phyloP scores from a whole-genome alignment of 2,888 invertebrate genomes.

The Agriopis marginaria region DNA sequence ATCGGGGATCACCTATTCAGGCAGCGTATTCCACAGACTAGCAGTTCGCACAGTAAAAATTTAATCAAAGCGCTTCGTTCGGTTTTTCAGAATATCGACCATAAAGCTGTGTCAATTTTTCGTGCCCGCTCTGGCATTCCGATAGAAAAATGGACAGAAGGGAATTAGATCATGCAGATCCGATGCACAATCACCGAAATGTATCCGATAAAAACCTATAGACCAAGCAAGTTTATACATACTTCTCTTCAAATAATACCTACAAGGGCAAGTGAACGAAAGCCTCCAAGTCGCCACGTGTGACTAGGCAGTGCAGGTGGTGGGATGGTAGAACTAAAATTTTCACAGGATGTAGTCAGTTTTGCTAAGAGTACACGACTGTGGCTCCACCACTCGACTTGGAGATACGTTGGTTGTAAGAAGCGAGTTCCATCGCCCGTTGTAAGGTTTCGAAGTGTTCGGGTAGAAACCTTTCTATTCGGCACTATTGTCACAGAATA shows the following conservation, averaged over 20 bases:
- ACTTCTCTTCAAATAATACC: neutral
- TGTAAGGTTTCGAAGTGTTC: conserved; percentile 13
- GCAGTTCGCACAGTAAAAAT: too few species aligned
- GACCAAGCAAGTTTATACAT: too few species aligned
- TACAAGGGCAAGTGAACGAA: neutral
- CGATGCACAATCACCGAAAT: too few species aligned
- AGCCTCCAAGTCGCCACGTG: conserved; percentile 6
- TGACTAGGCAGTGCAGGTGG: neutral
- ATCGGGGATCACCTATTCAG: too few species aligned
- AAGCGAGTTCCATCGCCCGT: neutral
- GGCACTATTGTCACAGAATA: neutral
- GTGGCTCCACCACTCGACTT: neutral
- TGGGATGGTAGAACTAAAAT: neutral
- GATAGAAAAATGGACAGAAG: too few species aligned
- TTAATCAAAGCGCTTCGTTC: too few species aligned
- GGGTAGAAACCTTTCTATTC: conserved; percentile 11
- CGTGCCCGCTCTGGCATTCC: too few species aligned
- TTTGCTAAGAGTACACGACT: neutral
- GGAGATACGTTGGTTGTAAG: neutral
- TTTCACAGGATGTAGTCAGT: neutral
- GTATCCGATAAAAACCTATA: too few species aligned
- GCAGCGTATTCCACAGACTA: too few species aligned
- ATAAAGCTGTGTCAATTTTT: too few species aligned
- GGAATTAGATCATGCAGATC: too few species aligned
- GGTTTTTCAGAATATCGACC: too few species aligned